Evolutionary conservation across 2,797 vertebrate species (phyloP), one percentile per base, ranked within the genome.

Genomic region (Hapalemur alaotrensis): DNA sequence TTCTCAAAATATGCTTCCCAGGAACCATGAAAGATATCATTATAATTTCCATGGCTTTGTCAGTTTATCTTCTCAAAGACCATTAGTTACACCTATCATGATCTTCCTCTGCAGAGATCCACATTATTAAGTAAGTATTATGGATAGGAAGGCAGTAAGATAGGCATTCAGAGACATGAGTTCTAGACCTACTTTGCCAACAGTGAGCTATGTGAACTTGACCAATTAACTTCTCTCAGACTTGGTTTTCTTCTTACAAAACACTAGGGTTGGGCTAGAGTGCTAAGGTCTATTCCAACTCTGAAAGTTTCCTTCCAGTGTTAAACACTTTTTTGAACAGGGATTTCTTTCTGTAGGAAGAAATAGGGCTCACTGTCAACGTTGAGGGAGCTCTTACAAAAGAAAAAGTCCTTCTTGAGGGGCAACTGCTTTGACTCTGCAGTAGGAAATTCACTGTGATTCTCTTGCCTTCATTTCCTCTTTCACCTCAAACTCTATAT

Each of bases 1-100:
- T 80, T 92, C 91, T 93, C 78, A 96, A 69, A 52, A 70, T 43
- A 25, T 25, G 38, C 14, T 43, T 54, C 48, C 35, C 28, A 75
- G 82, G 28, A 79, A 65, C 32, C 61, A 32, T 2, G 1, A 6
- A 89, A 43, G 22, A 2, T 41, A 5, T 25, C 48, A 12, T 13
- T 52, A 83, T 17, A 41, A 7, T 83, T 6, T 76, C 52, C 59
- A 12, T 32, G 20, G 23, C 20, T 92, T 72, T 46, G 1, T 12
- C 43, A 67, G 17, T 79, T 41, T 20, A 38, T 78, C 41, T 70
- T 83, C 76, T 85, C 57, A 54, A 38, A 95, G n/a, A 41, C 32
- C 20, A 15, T 57, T 48, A 3, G 1, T 54, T 38, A 30, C 0
- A 8, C 30, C 25, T 14, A 18, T 22, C 4, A 4, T 54, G 4